A percentile compares a stretch with the other conserved stretches of the same genome.
These are phyloP conservation scores for Semnornis frantzii DNA, from an alignment of 2,113 vertebrate species.

Conservation along the genomic window DNA sequence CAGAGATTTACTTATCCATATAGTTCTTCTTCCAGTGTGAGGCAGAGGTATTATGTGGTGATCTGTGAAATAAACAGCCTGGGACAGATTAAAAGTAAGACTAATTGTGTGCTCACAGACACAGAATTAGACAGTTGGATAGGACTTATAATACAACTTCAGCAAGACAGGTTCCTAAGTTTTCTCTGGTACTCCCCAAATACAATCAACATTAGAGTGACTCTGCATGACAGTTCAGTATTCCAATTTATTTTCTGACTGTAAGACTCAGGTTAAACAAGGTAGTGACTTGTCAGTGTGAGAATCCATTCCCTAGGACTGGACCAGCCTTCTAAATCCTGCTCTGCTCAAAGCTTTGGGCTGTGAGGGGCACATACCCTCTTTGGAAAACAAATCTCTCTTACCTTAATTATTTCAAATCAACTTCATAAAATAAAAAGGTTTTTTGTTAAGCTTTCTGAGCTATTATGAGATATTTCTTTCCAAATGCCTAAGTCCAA, in stretches of 20 bases:
- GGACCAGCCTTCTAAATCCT: not conserved
- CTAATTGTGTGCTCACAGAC: not conserved
- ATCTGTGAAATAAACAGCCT: slow-evolving; percentile 12
- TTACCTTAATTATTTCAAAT: not conserved
- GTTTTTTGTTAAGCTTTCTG: not conserved
- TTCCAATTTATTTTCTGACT: not conserved
- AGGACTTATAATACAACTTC: slow-evolving; percentile 12
- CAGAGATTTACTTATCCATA: not conserved
- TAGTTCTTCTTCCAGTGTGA: not conserved
- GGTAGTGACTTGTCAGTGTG: not conserved
- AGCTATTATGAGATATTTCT: not conserved
- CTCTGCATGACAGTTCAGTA: not conserved
- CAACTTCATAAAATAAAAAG: not conserved
- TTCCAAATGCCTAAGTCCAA: not conserved
- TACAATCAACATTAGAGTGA: not conserved
- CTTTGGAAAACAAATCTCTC: not conserved
- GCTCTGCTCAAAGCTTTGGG: not conserved
- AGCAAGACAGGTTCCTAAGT: not conserved
- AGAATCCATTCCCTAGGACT: not conserved
- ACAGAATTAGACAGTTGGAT: not conserved
- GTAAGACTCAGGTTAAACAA: not conserved
- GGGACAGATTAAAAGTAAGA: slow-evolving; percentile 16
- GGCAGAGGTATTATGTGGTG: not conserved
- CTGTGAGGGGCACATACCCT: not conserved
- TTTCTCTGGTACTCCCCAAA: not conserved